Percentiles rank a stretch among this genome's conserved stretches.
These are phyloP conservation scores for Hypanus sabinus DNA, from an alignment of 2,113 vertebrate genomes.

Conservation along the genomic window DNA sequence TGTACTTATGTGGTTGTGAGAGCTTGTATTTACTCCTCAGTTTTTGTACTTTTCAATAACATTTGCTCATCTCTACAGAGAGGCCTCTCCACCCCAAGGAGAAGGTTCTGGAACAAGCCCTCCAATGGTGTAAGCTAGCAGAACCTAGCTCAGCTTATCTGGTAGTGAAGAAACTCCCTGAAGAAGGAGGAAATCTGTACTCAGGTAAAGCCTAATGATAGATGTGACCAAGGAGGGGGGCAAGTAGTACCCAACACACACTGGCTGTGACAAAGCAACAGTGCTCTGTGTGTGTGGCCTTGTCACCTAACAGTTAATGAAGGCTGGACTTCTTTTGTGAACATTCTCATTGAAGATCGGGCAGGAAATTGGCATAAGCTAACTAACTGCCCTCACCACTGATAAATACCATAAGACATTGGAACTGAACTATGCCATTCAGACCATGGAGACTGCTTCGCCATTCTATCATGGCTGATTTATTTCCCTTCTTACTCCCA, in stretches of 20 bases:
- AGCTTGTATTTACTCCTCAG: background rate
- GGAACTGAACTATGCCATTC: too few relatives aligned
- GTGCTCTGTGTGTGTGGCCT: background rate
- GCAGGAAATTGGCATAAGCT: background rate
- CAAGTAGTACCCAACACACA: background rate
- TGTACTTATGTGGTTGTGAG: background rate
- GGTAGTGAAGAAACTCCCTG: conserved; percentile 79
- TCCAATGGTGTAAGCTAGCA: conserved; percentile 91
- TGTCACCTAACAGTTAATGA: background rate
- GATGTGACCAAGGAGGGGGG: too few relatives aligned
- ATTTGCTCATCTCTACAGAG: conserved; percentile 55
- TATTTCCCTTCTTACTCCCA: too few relatives aligned
- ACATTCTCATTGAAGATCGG: background rate
- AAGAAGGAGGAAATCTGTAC: conserved; percentile 76
- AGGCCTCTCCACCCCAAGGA: conserved; percentile 89
- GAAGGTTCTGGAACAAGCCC: conserved; percentile 86
- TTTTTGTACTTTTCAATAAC: background rate
- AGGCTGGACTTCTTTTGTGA: background rate
- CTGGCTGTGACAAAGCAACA: background rate
- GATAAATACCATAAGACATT: background rate
- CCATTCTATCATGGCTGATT: too few relatives aligned
- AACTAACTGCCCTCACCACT: background rate
- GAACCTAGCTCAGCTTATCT: conserved; percentile 83
- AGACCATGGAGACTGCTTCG: too few relatives aligned
- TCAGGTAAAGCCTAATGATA: conserved; percentile 61